phyloP scores from a whole-genome alignment of 2,113 vertebrate species.

The Xerus inauris region DNA sequence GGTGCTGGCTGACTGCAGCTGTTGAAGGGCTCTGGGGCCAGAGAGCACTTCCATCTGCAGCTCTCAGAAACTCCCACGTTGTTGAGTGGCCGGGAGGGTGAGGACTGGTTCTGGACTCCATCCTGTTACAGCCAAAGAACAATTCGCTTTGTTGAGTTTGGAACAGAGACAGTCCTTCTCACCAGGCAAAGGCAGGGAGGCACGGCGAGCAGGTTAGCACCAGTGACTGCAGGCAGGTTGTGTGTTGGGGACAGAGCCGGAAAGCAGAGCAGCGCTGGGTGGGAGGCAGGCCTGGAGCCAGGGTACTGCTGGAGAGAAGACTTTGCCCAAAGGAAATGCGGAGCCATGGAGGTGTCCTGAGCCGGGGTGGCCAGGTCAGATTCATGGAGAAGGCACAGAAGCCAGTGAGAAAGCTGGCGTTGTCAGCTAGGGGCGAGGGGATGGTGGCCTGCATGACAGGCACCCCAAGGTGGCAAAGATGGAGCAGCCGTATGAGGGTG shows the following conservation, averaged over 20 bases:
- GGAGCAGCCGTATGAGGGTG: too few species aligned
- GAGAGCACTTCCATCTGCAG: too few species aligned
- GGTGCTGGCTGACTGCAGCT: too few species aligned
- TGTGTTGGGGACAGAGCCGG: too few species aligned
- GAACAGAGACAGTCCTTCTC: not conserved
- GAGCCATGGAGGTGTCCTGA: not conserved
- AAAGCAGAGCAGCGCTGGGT: too few species aligned
- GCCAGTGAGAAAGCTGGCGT: too few species aligned
- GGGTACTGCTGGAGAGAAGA: not conserved
- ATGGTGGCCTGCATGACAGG: rapidly evolving
- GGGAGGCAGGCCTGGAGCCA: not conserved
- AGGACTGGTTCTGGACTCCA: not conserved
- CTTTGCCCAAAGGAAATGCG: not conserved
- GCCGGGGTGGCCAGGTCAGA: not conserved
- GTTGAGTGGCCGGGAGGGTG: not conserved
- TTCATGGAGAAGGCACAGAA: not conserved
- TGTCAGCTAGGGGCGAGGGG: too few species aligned
- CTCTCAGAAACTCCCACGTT: not conserved
- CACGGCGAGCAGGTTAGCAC: rapidly evolving
- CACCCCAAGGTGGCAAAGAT: rapidly evolving
- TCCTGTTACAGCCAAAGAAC: not conserved
- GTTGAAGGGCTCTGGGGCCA: too few species aligned
- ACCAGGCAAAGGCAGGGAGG: not conserved
- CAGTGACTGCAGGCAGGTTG: not conserved
- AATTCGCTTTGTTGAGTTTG: not conserved